Base-by-base conservation (phyloP, 2,888 invertebrate genomes). In the Malachius bipustulatus region DNA sequence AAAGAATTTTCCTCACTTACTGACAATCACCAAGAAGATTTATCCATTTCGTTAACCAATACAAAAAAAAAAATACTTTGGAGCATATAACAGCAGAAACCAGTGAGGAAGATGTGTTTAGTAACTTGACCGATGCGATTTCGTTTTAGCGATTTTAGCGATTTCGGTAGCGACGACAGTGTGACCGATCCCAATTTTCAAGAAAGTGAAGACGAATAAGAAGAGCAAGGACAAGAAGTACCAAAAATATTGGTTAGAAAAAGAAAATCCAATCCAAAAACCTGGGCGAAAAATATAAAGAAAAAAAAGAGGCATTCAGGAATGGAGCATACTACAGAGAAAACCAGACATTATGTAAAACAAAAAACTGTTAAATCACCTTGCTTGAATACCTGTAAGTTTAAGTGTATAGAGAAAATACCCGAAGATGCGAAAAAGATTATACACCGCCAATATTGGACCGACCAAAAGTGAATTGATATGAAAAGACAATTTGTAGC, bases 401-500 rank as follows among this genome's bases (percentile, higher is more conserved):
- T 19, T 19, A 19, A 19, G 24, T 19, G 24, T n/a, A 8, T 6
- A 19, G 24, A 19, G n/a, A 19, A 19, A 19, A 19, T 19, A n/a
- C 24, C 6, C n/a, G 24, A 19, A 19, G 6, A 19, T n/a, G 24
- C 24, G 24, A n/a, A n/a, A 19, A 19, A 19, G 6, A 19, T 8
- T 8, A 19, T 19, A 19, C 6, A 19, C 24, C 6, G 24, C 6
- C 24, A 19, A 19, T 19, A n/a, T 19, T 19, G 24, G 24, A 19
- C 24, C n/a, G 24, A 19, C 24, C n/a, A 19, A 19, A 8, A 8
- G 24, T 19, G n/a, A 19, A 19, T 19, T n/a, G 24, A 19, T n/a
- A 19, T 19, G 24, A 19, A 19, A 19, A 19, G 24, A n/a, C 24
- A 19, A 19, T 19, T 19, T 19, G 24, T n/a, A 8, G 24, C 24